A percentile compares a stretch with the other conserved stretches of the same genome.
phyloP scores from a whole-genome alignment of 2,888 invertebrate species.

The Cephonodes hylas region DNA sequence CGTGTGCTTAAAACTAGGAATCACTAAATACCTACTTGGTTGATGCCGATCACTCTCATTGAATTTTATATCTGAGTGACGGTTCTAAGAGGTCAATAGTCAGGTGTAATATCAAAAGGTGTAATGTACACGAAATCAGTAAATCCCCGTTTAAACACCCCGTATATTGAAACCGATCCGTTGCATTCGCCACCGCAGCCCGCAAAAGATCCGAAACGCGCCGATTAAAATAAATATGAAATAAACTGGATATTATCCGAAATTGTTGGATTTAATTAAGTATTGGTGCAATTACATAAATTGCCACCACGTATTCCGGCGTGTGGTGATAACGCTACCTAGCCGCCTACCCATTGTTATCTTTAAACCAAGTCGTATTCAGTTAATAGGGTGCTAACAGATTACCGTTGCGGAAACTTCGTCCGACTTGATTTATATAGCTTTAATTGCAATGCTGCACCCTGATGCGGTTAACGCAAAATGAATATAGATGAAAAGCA shows the following conservation, averaged over 20 bases:
- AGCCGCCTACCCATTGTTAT: conserved; percentile 1
- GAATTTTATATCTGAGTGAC: too few relatives aligned
- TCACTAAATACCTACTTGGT: too few relatives aligned
- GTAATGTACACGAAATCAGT: not conserved
- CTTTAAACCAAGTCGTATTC: conserved; percentile 11
- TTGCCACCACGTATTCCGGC: conserved; percentile 1
- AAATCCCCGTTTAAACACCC: not conserved
- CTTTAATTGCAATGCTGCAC: conserved; percentile 54
- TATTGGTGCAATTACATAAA: conserved; percentile 5
- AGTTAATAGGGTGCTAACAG: conserved; percentile 24
- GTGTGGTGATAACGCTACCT: not conserved
- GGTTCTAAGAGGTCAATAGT: not conserved
- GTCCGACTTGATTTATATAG: conserved; percentile 56
- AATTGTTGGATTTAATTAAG: conserved; percentile 1
- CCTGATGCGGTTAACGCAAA: conserved; percentile 29
- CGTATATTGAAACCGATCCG: not conserved
- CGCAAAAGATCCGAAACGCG: not conserved
- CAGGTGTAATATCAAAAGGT: not conserved
- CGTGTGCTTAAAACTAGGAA: too few relatives aligned
- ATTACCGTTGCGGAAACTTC: conserved; percentile 20
- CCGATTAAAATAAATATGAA: conserved; percentile 1
- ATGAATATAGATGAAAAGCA: conserved; percentile 49
- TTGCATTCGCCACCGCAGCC: not conserved
- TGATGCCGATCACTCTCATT: too few relatives aligned
- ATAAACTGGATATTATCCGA: not conserved